Evolutionary conservation across 2,797 vertebrate genomes (phyloP).

Genomic region (Triplophysa bombifrons): DNA sequence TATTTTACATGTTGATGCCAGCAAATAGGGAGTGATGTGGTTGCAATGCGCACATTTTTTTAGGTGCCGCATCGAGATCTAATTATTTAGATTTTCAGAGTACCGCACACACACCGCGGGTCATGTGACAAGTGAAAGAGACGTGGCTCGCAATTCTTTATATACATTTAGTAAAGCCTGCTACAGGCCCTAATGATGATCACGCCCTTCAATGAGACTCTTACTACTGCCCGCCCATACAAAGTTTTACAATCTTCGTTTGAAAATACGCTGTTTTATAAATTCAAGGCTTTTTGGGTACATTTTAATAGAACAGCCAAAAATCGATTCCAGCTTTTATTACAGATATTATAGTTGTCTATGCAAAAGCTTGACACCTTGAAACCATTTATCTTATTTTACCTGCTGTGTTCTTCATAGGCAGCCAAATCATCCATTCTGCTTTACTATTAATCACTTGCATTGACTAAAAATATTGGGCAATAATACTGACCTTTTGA

Average conservation of each 20-base stretch:
- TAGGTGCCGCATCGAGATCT: too few species aligned
- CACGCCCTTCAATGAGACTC: neutral
- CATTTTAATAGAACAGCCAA: constrained; percentile 22
- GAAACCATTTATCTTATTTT: constrained; percentile 5
- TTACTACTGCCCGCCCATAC: neutral
- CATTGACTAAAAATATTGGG: neutral
- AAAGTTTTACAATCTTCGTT: neutral
- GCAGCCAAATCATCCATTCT: constrained; percentile 8
- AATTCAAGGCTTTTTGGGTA: constrained; percentile 2
- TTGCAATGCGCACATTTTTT: too few species aligned
- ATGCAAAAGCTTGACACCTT: constrained; percentile 15
- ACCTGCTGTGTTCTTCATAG: constrained; percentile 31
- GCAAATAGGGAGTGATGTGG: too few species aligned
- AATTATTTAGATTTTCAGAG: too few species aligned
- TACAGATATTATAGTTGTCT: constrained; percentile 34
- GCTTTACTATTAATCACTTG: neutral
- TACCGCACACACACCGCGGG: too few species aligned
- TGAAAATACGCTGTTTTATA: neutral
- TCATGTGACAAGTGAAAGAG: too few species aligned
- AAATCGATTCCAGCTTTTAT: constrained; percentile 28
- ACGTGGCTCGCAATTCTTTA: too few species aligned
- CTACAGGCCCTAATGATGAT: too few species aligned
- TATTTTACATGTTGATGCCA: too few species aligned
- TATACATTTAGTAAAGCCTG: too few species aligned
- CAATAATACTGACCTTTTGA: neutral